These are phyloP conservation scores for Andrena trimmerana DNA, from an alignment of 2,888 invertebrate genomes.

Conservation along the genomic window DNA sequence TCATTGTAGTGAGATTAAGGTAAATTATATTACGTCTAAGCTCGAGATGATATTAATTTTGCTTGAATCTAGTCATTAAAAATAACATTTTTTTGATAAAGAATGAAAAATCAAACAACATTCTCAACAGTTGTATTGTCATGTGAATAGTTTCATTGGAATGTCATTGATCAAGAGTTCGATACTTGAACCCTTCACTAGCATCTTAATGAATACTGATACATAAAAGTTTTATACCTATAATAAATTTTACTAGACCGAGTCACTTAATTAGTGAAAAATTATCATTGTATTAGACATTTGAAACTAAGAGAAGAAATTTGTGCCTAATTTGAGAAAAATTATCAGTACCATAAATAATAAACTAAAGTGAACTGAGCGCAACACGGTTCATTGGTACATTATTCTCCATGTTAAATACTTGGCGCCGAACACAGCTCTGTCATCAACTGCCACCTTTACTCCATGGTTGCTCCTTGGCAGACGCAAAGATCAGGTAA, in stretches of 20 bases:
- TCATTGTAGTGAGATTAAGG: slow-evolving; percentile 38
- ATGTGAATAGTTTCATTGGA: slow-evolving; percentile 36
- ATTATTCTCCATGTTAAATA: slow-evolving; percentile 72
- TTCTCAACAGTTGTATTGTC: slow-evolving; percentile 46
- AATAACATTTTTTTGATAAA: neutral
- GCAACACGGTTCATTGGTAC: slow-evolving; percentile 76
- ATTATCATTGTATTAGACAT: neutral
- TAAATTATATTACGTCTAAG: slow-evolving; percentile 29
- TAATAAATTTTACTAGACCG: slow-evolving; percentile 10
- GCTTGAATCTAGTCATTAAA: neutral
- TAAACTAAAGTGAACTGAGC: slow-evolving; percentile 69
- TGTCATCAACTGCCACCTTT: slow-evolving; percentile 83
- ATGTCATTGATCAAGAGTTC: slow-evolving; percentile 42
- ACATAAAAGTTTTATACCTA: slow-evolving; percentile 11
- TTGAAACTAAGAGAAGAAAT: slow-evolving; percentile 12
- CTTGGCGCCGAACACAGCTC: slow-evolving; percentile 69
- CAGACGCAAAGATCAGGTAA: slow-evolving; percentile 92
- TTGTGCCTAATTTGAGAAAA: slow-evolving; percentile 35
- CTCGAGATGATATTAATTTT: slow-evolving; percentile 24
- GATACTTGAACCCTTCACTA: slow-evolving; percentile 21
- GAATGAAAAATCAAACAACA: slow-evolving; percentile 2
- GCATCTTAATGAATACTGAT: slow-evolving; percentile 27
- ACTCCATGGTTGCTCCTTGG: slow-evolving; percentile 91
- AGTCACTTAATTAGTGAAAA: neutral
- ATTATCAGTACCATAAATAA: neutral